Percentiles rank a stretch among this genome's conserved stretches.
Conservation (phyloP, 1,140 invertebrate genomes). For the Maniola jurtina region DNA sequence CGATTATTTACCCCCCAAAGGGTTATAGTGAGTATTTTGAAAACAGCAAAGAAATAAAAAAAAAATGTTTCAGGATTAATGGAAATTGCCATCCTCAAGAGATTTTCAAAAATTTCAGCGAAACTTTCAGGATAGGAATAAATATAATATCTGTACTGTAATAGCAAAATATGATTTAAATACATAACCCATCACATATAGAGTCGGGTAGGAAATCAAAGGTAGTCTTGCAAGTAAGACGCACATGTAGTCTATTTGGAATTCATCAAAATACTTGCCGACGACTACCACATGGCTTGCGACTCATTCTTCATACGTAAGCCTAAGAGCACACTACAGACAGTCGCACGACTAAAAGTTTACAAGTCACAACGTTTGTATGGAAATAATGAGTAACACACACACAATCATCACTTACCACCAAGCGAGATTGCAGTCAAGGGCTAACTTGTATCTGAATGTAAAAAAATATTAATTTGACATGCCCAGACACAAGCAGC, state of each 20-base stretch:
- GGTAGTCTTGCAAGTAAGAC: constrained; percentile 30
- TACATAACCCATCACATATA: not conserved
- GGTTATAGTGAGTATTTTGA: no score
- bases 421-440: no score
- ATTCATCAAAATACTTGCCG: constrained; percentile 76
- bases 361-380: constrained; percentile 5
- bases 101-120: no score
- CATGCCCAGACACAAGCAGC: no score
- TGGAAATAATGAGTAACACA: no score
- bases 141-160: not conserved
- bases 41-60: no score
- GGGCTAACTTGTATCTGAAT: no score
- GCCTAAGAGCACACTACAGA: not conserved
- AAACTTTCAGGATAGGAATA: not conserved
- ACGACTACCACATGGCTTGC: constrained; percentile 67
- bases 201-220: not conserved
- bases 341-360: not conserved
- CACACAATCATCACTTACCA: no score
- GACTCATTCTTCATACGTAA: constrained; percentile 55
- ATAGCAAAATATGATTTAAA: not conserved
- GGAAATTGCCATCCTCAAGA: no score
- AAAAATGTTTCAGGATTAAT: no score
- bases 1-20: no score
- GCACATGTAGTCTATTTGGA: constrained; percentile 64
- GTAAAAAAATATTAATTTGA: no score